phyloP scores from a whole-genome alignment of 92 coral and sea anemone species.

The Zoanthus sansibaricus region DNA sequence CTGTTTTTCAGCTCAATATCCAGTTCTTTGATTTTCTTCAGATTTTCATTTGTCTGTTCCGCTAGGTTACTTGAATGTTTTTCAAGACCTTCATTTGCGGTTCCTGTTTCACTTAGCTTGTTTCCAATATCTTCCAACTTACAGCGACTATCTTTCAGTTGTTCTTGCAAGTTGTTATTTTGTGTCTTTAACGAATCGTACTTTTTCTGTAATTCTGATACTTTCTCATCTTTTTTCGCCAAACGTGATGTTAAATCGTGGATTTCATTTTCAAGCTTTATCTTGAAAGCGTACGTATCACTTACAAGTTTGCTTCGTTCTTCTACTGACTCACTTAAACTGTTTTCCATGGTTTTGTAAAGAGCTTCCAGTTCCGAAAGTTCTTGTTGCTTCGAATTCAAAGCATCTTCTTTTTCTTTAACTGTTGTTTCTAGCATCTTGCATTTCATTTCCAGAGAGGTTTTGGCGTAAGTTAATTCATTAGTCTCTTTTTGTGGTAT shows the following conservation, averaged over 20 bases:
- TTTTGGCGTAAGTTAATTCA: slow-evolving; percentile 55
- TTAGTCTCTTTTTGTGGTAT: slow-evolving; percentile 46
- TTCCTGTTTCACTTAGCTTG: slow-evolving; percentile 47
- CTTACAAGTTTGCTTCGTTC: slow-evolving; percentile 64
- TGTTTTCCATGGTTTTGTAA: slow-evolving; percentile 37
- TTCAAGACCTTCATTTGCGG: slow-evolving; percentile 52
- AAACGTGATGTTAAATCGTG: slow-evolving; percentile 65
- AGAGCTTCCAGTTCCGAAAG: slow-evolving; percentile 43
- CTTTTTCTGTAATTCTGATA: slow-evolving; percentile 54
- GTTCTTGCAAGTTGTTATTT: slow-evolving; percentile 62
- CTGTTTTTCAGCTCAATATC: slow-evolving; percentile 23
- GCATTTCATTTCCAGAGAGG: slow-evolving; percentile 34
- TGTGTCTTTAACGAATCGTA: slow-evolving; percentile 55
- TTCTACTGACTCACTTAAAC: slow-evolving; percentile 48
- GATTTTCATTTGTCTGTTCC: slow-evolving; percentile 2
- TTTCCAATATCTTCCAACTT: slow-evolving; percentile 54
- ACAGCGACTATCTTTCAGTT: slow-evolving; percentile 58
- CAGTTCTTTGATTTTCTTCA: not conserved
- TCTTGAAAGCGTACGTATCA: slow-evolving; percentile 71
- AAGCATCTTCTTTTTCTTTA: slow-evolving; percentile 45
- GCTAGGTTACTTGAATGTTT: slow-evolving; percentile 42
- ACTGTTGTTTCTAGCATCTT: slow-evolving; percentile 53
- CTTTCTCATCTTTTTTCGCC: slow-evolving; percentile 67
- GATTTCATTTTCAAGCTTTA: slow-evolving; percentile 66
- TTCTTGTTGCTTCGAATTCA: slow-evolving; percentile 38